These are phyloP conservation scores for Osmerus eperlanus DNA, from an alignment of 2,113 vertebrate species.

Conservation along the genomic window DNA sequence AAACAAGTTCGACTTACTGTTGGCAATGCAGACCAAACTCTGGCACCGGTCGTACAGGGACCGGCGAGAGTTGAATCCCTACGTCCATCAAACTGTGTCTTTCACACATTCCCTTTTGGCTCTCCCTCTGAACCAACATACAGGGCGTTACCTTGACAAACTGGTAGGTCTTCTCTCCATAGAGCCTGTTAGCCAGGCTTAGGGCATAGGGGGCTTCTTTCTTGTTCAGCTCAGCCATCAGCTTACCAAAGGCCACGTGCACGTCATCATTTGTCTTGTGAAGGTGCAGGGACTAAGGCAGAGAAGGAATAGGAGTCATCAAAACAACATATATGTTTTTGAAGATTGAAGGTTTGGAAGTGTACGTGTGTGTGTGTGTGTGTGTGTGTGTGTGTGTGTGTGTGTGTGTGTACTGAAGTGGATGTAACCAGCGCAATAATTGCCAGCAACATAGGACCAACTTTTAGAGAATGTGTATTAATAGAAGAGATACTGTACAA, in stretches of 20 bases:
- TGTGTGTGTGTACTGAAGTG: no score
- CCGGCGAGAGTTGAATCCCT: background rate
- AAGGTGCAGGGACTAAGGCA: slow-evolving; percentile 57
- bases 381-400: slow-evolving; percentile 30
- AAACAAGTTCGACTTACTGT: no score
- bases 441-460: no score
- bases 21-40: no score
- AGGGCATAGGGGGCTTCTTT: slow-evolving; percentile 70
- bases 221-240: slow-evolving; percentile 78
- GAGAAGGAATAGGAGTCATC: slow-evolving; percentile 1
- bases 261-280: slow-evolving; percentile 48
- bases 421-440: no score
- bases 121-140: background rate
- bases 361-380: background rate
- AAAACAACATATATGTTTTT: background rate
- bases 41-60: no score
- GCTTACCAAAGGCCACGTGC: slow-evolving; percentile 72
- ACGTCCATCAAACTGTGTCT: background rate
- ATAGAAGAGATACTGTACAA: no score
- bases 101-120: background rate
- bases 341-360: background rate
- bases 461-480: no score
- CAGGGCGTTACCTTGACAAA: slow-evolving; percentile 75
- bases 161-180: slow-evolving; percentile 80
- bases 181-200: slow-evolving; percentile 83